These are phyloP conservation scores for Aplidium turbinatum DNA, from an alignment of 23 tunicate genomes.

Conservation along the genomic window DNA sequence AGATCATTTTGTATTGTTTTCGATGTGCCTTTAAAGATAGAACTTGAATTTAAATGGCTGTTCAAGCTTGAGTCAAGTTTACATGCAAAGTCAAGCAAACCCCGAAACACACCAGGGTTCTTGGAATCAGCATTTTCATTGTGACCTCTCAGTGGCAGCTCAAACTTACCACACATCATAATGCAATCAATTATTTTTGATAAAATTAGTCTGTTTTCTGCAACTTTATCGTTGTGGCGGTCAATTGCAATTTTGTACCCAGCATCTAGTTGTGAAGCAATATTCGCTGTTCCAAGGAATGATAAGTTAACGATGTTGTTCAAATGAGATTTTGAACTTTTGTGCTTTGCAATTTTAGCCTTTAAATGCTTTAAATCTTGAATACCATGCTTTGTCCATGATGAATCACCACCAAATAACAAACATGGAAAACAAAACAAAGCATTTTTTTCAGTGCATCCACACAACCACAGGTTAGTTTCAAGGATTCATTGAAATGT, in stretches of 20 bases:
- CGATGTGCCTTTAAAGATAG: constrained; percentile 3
- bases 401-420: constrained; percentile 11
- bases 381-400: constrained; percentile 22
- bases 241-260: background rate
- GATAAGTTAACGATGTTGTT: constrained; percentile 4
- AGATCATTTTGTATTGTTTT: constrained; percentile 19
- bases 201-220: constrained; percentile 16
- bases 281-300: constrained; percentile 16
- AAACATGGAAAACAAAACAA: constrained; percentile 28
- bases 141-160: constrained; percentile 1
- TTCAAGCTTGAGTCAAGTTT: background rate
- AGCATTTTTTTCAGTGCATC: too few species aligned
- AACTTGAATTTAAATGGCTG: background rate
- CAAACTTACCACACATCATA: constrained; percentile 16
- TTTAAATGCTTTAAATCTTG: constrained; percentile 2
- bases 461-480: too few species aligned
- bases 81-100: background rate
- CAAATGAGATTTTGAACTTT: background rate
- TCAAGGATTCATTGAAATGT: background rate
- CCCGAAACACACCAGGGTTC: constrained; percentile 24
- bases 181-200: constrained; percentile 12
- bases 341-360: constrained; percentile 7
- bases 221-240: constrained; percentile 9
- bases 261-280: background rate
- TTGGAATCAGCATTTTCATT: constrained; percentile 1